Conservation (phyloP, 2,888 invertebrate species). For the Agrilus cyanescens region DNA sequence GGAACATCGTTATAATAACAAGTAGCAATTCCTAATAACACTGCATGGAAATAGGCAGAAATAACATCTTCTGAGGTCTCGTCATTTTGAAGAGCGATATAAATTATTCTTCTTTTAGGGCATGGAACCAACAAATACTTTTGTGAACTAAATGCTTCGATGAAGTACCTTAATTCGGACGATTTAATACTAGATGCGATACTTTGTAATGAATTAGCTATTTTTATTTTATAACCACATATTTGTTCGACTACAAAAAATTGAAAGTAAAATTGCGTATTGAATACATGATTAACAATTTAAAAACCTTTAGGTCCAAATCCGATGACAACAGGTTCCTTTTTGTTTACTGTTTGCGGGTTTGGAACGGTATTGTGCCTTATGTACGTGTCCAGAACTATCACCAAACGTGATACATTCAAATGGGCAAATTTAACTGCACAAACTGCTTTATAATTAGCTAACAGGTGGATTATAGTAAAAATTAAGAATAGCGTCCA, state of each 20-base stretch:
- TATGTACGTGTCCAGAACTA: constrained; percentile 58
- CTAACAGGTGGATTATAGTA: constrained; percentile 67
- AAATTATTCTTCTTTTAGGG: constrained; percentile 37
- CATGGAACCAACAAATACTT: constrained; percentile 46
- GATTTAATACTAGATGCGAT: constrained; percentile 20
- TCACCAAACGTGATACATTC: constrained; percentile 66
- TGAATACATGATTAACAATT: constrained; percentile 12
- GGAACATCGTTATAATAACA: constrained; percentile 27
- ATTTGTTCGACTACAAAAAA: constrained; percentile 41
- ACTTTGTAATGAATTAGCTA: constrained; percentile 44
- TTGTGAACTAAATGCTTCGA: constrained; percentile 36
- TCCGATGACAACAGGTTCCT: constrained; percentile 58
- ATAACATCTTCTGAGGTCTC: constrained; percentile 44
- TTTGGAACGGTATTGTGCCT: constrained; percentile 45
- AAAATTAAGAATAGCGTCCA: constrained; percentile 63
- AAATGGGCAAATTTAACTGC: constrained; percentile 68
- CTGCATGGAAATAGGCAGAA: constrained; percentile 57
- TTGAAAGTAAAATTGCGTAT: constrained; percentile 1
- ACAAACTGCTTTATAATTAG: constrained; percentile 80
- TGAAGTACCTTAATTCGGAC: constrained; percentile 33
- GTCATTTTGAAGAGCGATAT: constrained; percentile 44
- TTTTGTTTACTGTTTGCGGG: constrained; percentile 55
- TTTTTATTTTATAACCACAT: constrained; percentile 49
- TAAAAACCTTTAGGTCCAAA: constrained; percentile 33
- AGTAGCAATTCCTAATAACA: constrained; percentile 39